Conservation (phyloP, 2,113 vertebrate species). For the Calyptommatus sinebrachiatus region DNA sequence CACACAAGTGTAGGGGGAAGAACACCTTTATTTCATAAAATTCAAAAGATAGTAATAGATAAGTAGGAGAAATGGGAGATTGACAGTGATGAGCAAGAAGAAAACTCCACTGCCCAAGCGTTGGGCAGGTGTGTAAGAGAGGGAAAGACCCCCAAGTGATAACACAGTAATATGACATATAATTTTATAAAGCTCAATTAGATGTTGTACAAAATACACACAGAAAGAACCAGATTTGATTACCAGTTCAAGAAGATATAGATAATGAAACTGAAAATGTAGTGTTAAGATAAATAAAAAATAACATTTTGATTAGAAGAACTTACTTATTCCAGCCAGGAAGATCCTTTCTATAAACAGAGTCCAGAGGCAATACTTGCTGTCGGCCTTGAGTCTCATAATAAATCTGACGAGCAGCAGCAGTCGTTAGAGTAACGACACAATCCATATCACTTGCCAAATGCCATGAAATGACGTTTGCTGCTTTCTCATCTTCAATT, state of each 20-base stretch:
- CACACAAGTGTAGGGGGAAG: too few species aligned
- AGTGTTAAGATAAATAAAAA: neutral
- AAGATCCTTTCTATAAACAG: constrained; percentile 78
- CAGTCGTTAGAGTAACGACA: constrained; percentile 83
- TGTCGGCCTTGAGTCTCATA: constrained; percentile 80
- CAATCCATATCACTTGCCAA: constrained; percentile 92
- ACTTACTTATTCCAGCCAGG: constrained; percentile 78
- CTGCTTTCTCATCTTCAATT: constrained; percentile 81
- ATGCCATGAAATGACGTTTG: constrained; percentile 91
- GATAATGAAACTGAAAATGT: neutral
- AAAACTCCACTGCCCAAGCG: too few species aligned
- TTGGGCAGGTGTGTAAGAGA: too few species aligned
- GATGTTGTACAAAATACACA: neutral
- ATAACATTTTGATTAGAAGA: constrained; percentile 5
- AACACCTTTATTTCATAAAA: too few species aligned
- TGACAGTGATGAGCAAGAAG: too few species aligned
- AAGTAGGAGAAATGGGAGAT: too few species aligned
- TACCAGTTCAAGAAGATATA: neutral
- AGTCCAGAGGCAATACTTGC: constrained; percentile 88
- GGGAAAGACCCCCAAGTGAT: too few species aligned
- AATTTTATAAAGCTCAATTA: too few species aligned
- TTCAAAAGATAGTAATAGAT: too few species aligned
- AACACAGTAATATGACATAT: too few species aligned
- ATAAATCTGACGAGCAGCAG: constrained; percentile 78
- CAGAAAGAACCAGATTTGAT: neutral